Percentiles rank a stretch among this genome's conserved stretches.
Evolutionary conservation across 2,113 vertebrate genomes (phyloP).

Genomic region (Eonycteris spelaea): DNA sequence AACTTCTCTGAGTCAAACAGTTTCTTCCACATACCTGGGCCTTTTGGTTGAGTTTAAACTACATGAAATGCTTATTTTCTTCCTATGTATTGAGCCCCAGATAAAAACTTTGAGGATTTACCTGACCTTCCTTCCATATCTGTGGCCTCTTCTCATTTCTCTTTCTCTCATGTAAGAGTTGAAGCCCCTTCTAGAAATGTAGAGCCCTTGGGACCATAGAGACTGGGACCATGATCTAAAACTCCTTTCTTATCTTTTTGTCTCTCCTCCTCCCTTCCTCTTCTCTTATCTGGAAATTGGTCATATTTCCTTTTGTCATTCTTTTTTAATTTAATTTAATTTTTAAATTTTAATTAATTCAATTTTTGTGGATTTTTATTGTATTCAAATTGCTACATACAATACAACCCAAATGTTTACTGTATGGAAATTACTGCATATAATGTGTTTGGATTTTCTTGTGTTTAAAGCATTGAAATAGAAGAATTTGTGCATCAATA

Average conservation of each 20-base stretch:
- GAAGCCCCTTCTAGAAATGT: background rate
- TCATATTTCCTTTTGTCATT: background rate
- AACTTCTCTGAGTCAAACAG: background rate
- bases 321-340: background rate
- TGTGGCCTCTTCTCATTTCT: background rate
- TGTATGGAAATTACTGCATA: background rate
- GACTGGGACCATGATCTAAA: background rate
- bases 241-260: background rate
- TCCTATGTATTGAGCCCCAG: background rate
- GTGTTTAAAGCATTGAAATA: background rate
- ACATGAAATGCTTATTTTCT: background rate
- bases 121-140: background rate
- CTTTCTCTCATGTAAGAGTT: background rate
- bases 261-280: background rate
- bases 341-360: conserved; percentile 7
- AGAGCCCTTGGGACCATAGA: accelerated
- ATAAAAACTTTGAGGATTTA: background rate
- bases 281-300: background rate
- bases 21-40: background rate
- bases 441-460: background rate
- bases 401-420: background rate
- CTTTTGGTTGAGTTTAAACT: background rate
- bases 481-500: background rate
- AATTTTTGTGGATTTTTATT: background rate
- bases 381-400: background rate